Evolutionary conservation across 2,888 invertebrate genomes (phyloP), one percentile per base, ranked within the genome.

Genomic region (Oscheius sp.): DNA sequence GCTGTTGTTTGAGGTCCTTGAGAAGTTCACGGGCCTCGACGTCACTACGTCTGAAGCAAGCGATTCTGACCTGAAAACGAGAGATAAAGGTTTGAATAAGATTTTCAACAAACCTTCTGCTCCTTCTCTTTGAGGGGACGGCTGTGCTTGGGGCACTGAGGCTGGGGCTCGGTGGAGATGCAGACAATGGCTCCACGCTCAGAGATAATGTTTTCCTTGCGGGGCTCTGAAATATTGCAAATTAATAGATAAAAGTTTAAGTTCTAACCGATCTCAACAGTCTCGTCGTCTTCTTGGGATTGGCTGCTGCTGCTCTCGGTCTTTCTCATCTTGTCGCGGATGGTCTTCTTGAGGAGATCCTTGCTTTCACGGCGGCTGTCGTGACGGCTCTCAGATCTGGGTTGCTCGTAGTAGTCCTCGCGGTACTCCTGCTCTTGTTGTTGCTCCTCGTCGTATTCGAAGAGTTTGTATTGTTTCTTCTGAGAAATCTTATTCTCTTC

Each of bases 101-200:
- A 42, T n/a, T n/a, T 46, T 5, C 0, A 15, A 55, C 29, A n/a
- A 33, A 75, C 50, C 69, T 73, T 75, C 71, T 73, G 66, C 39
- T 39, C 1, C 25, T 52, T 25, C 15, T 25, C 58, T 53, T 72
- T 46, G 52, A 57, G 65, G 17, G 70, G 37, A 17, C 67, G 53
- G 52, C 12, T 64, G 55, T 72, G 55, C 48, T 68, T 68, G 50
- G 57, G 76, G 74, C 84, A 84, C 42, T 73, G 70, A 58, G 70
- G 72, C 37, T 84, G 75, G 66, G 84, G 82, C 66, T 73, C 69
- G 23, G 69, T 46, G 25, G 84, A 83, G 80, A 84, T 82, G 76
- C 84, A 84, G 53, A 84, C 69, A 48, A 76, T 67, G 74, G 81
- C 69, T 48, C 74, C 67, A 65, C 74, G 72, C 73, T 84, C 84